Conservation (phyloP, 2,888 invertebrate genomes). For the Branchellion lobata region DNA sequence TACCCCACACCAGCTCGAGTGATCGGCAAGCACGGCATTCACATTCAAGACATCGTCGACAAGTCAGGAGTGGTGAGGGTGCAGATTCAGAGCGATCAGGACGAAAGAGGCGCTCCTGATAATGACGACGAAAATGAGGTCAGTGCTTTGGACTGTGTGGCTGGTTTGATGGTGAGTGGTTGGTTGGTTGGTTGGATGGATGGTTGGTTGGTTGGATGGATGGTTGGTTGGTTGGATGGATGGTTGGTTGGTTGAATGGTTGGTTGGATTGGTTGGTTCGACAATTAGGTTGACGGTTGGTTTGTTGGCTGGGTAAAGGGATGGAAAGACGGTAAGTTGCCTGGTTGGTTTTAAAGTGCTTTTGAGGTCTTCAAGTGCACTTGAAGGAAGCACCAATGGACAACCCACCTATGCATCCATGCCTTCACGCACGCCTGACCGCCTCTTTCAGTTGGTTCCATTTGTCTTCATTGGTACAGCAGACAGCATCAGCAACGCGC, state of each 20-base stretch:
- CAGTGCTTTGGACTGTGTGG: neutral
- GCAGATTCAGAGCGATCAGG: conserved; percentile 87
- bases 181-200: neutral
- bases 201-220: neutral
- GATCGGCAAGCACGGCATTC: conserved; percentile 94
- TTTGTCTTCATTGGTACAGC: conserved; percentile 97
- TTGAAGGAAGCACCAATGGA: too few species aligned
- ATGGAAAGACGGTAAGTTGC: too few species aligned
- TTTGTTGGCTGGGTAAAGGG: too few species aligned
- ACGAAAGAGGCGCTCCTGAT: neutral
- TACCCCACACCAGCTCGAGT: conserved; percentile 64
- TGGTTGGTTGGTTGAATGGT: too few species aligned
- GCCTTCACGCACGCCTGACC: too few species aligned
- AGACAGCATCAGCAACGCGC: conserved; percentile 86
- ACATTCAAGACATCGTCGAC: conserved; percentile 95
- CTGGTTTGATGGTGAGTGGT: neutral
- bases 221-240: neutral
- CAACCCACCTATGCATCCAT: too few species aligned
- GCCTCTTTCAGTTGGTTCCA: conserved; percentile 69
- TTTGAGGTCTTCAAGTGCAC: too few species aligned
- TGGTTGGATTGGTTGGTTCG: too few species aligned
- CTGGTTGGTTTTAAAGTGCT: too few species aligned
- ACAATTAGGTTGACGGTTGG: too few species aligned
- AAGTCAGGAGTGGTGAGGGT: conserved; percentile 93
- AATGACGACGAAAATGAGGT: conserved; percentile 24